A percentile compares a stretch with the other conserved stretches of the same genome.
Conservation (phyloP, 2,888 invertebrate species). For the Yponomeuta cagnagella region DNA sequence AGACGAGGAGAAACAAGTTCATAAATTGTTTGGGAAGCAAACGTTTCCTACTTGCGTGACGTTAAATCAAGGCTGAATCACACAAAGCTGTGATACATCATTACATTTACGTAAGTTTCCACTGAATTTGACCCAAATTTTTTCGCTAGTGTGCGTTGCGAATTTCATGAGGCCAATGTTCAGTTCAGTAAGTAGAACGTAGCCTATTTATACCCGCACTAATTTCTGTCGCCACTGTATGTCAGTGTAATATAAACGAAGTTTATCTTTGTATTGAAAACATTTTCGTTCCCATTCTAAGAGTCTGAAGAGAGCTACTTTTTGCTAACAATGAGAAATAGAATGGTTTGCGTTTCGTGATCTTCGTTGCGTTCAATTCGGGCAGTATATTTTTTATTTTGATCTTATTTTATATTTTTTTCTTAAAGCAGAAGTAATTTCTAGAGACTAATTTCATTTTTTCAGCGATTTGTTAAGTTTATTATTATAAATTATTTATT, state of each 20-base stretch:
- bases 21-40: background rate
- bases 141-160: constrained; percentile 28
- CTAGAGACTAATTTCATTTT: too few species aligned
- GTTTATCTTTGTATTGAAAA: background rate
- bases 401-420: too few species aligned
- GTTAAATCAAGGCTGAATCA: background rate
- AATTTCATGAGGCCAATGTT: constrained; percentile 44
- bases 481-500: too few species aligned
- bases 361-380: constrained; percentile 22
- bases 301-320: background rate
- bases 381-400: too few species aligned
- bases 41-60: background rate
- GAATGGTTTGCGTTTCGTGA: constrained; percentile 30
- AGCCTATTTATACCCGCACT: constrained; percentile 27
- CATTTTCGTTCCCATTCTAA: background rate
- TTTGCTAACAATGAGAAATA: constrained; percentile 27
- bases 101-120: constrained; percentile 4
- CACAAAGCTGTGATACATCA: background rate
- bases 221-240: constrained; percentile 23
- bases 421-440: too few species aligned
- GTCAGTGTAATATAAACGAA: background rate
- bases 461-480: too few species aligned
- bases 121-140: constrained; percentile 25
- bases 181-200: constrained; percentile 40
- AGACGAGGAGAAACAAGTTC: too few species aligned